Conservation (phyloP, 2,888 invertebrate genomes). For the Taenaris catops region DNA sequence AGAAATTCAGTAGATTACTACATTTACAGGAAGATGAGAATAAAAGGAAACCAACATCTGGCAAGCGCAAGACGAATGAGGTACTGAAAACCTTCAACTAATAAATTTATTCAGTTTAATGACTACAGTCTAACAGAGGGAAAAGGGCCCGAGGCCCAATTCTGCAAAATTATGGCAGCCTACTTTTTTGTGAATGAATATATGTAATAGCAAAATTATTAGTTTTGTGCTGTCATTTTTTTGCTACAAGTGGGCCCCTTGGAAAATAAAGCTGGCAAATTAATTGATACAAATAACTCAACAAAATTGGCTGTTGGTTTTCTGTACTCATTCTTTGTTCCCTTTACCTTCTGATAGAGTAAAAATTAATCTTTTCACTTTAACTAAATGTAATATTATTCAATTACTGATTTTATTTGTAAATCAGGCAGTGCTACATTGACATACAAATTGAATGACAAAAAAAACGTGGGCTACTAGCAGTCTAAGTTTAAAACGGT, state of each 20-base stretch:
- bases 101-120: slow-evolving; percentile 32
- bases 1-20: slow-evolving; percentile 57
- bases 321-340: slow-evolving; percentile 64
- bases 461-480: too few relatives aligned
- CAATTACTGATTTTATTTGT: too few relatives aligned
- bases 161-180: slow-evolving; percentile 36
- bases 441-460: too few relatives aligned
- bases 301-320: slow-evolving; percentile 68
- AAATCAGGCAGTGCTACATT: too few relatives aligned
- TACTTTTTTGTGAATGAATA: not conserved
- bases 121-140: slow-evolving; percentile 48
- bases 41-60: slow-evolving; percentile 72
- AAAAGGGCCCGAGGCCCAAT: slow-evolving; percentile 52
- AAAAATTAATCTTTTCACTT: not conserved
- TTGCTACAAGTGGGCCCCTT: slow-evolving; percentile 36
- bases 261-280: slow-evolving; percentile 28
- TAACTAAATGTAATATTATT: too few relatives aligned
- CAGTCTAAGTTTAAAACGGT: too few relatives aligned
- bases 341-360: slow-evolving; percentile 70
- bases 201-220: slow-evolving; percentile 6
- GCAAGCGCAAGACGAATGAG: slow-evolving; percentile 77
- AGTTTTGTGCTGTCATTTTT: slow-evolving; percentile 33
- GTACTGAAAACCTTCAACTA: slow-evolving; percentile 79
- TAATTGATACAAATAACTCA: slow-evolving; percentile 17
- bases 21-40: slow-evolving; percentile 77